Evolutionary conservation across 2,797 vertebrate genomes (phyloP).

Genomic region (Sebastes matsubarae): DNA sequence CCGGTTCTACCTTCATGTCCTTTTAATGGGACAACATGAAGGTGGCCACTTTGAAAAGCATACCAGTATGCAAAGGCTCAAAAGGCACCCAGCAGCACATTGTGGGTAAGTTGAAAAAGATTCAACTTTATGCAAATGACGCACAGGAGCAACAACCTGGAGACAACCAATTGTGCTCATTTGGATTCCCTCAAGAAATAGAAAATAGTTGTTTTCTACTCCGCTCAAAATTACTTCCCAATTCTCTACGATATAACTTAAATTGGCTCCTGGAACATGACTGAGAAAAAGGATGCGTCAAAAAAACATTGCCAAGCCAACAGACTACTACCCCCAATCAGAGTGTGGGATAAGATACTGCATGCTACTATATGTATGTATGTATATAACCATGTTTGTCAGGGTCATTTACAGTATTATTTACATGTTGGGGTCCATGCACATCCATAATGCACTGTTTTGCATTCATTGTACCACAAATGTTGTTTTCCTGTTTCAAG

Average conservation of each 20-base stretch:
- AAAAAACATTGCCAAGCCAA: neutral
- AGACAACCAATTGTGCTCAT: neutral
- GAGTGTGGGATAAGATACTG: neutral
- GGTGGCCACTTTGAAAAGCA: neutral
- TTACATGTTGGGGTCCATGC: neutral
- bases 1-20: neutral
- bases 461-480: neutral
- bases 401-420: neutral
- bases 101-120: constrained; percentile 8
- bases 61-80: neutral
- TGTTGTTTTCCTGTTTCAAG: neutral
- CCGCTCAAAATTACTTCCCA: neutral
- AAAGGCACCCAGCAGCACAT: neutral
- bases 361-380: neutral
- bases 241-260: neutral
- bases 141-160: neutral
- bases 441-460: neutral
- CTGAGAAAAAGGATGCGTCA: neutral
- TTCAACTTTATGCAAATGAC: neutral
- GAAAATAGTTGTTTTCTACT: neutral
- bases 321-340: neutral
- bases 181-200: neutral
- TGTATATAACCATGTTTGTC: neutral
- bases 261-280: neutral
- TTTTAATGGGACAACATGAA: neutral